phyloP scores from a whole-genome alignment of 2,888 invertebrate species.

The Slavum lentiscoides region DNA sequence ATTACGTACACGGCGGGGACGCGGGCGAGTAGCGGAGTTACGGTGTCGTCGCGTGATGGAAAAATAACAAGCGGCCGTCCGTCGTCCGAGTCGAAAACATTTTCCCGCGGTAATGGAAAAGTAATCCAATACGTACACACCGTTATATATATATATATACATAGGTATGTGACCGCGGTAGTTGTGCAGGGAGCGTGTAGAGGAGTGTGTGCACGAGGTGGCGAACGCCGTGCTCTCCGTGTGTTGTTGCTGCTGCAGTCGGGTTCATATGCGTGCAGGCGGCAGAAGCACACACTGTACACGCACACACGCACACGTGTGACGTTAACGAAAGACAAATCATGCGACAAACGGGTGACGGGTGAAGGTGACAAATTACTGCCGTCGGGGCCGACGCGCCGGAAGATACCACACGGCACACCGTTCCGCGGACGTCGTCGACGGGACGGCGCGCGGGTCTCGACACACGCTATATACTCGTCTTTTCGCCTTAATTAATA shows the following conservation, averaged over 20 bases:
- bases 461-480: neutral
- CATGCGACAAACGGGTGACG: slow-evolving; percentile 53
- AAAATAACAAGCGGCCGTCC: slow-evolving; percentile 42
- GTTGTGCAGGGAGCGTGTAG: too few relatives aligned
- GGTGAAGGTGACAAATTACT: slow-evolving; percentile 52
- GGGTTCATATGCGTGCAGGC: too few relatives aligned
- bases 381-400: too few relatives aligned
- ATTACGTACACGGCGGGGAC: neutral
- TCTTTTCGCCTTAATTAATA: slow-evolving; percentile 35
- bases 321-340: slow-evolving; percentile 52
- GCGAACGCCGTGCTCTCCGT: too few relatives aligned
- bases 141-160: too few relatives aligned
- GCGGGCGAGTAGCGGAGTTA: neutral
- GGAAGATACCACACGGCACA: too few relatives aligned
- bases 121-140: slow-evolving; percentile 43
- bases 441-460: neutral
- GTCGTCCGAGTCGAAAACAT: slow-evolving; percentile 34
- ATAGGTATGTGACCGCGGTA: too few relatives aligned
- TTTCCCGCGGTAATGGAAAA: slow-evolving; percentile 50
- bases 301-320: neutral
- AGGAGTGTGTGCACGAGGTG: too few relatives aligned
- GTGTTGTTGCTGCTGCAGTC: too few relatives aligned
- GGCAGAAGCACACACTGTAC: neutral
- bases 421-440: too few relatives aligned
- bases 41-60: slow-evolving; percentile 33